These are phyloP conservation scores for Pseudomugil gertrudae DNA, from an alignment of 2,797 vertebrate genomes.

Conservation along the genomic window DNA sequence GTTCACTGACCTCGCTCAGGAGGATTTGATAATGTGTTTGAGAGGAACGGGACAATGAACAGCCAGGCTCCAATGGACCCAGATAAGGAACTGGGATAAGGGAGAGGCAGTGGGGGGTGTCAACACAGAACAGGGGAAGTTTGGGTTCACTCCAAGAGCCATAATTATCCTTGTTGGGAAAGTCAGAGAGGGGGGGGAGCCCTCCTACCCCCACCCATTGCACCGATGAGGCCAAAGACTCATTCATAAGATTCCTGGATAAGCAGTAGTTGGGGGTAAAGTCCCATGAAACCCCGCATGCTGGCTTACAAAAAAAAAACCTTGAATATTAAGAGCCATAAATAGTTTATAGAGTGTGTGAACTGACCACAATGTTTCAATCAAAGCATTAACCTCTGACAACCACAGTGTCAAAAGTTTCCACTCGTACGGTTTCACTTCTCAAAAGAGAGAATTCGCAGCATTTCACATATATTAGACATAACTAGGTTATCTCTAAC, in stretches of 20 bases:
- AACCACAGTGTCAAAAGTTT: neutral
- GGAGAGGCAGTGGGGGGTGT: slow-evolving; percentile 55
- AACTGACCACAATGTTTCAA: neutral
- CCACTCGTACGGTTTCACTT: neutral
- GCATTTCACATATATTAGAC: neutral
- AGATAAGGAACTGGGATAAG: slow-evolving; percentile 70
- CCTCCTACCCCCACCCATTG: neutral
- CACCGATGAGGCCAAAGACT: slow-evolving; percentile 18
- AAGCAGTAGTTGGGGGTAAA: slow-evolving; percentile 7
- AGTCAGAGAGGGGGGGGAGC: slow-evolving; percentile 13
- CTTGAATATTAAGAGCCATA: neutral
- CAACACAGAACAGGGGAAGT: slow-evolving; percentile 11
- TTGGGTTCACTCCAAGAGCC: slow-evolving; percentile 59
- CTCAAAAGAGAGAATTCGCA: slow-evolving; percentile 1
- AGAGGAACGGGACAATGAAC: slow-evolving; percentile 48
- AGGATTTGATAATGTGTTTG: slow-evolving; percentile 35
- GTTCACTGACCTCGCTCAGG: slow-evolving; percentile 43
- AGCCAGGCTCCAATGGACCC: slow-evolving; percentile 28
- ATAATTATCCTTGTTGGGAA: slow-evolving; percentile 58
- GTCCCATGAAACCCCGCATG: neutral
- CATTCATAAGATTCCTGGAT: slow-evolving; percentile 44
- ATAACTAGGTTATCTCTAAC: slow-evolving; percentile 1
- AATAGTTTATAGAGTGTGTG: neutral
- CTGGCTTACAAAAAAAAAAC: neutral
- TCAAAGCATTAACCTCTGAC: neutral